Evolutionary conservation across 2,797 vertebrate genomes (phyloP).

Genomic region (Iguana delicatissima): DNA sequence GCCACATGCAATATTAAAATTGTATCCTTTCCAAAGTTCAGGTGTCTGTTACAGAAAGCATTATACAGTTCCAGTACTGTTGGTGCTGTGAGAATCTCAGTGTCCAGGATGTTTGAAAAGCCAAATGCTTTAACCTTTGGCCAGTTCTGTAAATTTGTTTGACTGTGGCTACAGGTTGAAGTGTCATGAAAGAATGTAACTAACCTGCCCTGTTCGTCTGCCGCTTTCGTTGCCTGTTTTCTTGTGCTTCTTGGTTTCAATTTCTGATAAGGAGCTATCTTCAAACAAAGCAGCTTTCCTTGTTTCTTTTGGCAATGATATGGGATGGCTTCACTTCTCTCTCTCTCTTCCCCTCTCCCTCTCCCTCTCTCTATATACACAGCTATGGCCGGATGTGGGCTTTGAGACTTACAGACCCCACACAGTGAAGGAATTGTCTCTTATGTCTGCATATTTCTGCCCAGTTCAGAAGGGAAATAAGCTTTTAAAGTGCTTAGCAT

Average conservation of each 20-base stretch:
- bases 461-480: not conserved
- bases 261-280: constrained; percentile 49
- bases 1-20: not conserved
- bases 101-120: constrained; percentile 14
- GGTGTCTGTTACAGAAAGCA: constrained; percentile 9
- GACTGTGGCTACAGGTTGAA: constrained; percentile 49
- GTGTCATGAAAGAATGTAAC: constrained; percentile 22
- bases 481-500: not conserved
- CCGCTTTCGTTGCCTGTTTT: constrained; percentile 56
- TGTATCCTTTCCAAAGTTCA: constrained; percentile 24
- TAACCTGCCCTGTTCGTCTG: constrained; percentile 14
- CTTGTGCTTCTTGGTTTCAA: not conserved
- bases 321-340: not conserved
- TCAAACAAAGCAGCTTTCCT: constrained; percentile 31
- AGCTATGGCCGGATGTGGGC: constrained; percentile 9
- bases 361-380: not conserved
- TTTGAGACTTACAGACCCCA: constrained; percentile 1
- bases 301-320: constrained; percentile 10
- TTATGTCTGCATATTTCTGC: not conserved
- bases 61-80: constrained; percentile 23
- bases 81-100: not conserved
- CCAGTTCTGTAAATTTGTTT: constrained; percentile 34
- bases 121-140: not conserved
- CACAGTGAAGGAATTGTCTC: not conserved
- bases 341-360: too few relatives aligned